Base-by-base conservation (phyloP, 1,140 invertebrate genomes). In the Heliconius eleuchia region DNA sequence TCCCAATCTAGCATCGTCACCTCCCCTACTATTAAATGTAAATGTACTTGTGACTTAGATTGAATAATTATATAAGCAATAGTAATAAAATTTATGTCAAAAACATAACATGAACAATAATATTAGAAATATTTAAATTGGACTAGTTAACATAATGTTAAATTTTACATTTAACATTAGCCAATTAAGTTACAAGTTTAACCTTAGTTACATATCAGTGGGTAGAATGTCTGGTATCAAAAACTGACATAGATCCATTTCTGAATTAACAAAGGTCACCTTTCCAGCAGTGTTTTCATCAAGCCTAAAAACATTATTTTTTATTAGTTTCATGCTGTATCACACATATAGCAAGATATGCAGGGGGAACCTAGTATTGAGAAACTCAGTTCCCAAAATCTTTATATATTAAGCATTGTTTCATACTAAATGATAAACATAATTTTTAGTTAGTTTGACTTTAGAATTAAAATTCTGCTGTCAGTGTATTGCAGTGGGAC, bases 191-290 rank as follows among this genome's bases (percentile, higher is more conserved):
- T 27, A 23, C 27, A 66, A n/a, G 11, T 46, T 66, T 34, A 46
- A 11, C 42, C 34, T 78, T 34, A 18, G 27, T 88, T 95, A 97
- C 92, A 96, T 96, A 92, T 96, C 95, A 34, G 95, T 95, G 73
- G 97, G 97, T 83, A 97, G 93, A 84, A 97, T 97, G 88, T 97
- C 97, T 18, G 97, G 97, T 94, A 97, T 97, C 79, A 97, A 88
- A 90, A 97, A 96, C 82, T 96, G 95, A 87, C 97, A 97, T 18
- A 97, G 91, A 80, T 97, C 96, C 86, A 95, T 94, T 87, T 97
- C 96, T 57, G 95, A 96, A 85, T 91, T 95, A 1, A 97, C 96
- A 92, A 97, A 97, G 50, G 95, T 95, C 5, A 97, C 97, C 94
- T 97, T 97, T 50, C 96, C 96, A 66, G 96, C 95, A 57, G 97